Evolutionary conservation across 1,140 invertebrate genomes (phyloP).

Genomic region (Drosophila nigromelanica): DNA sequence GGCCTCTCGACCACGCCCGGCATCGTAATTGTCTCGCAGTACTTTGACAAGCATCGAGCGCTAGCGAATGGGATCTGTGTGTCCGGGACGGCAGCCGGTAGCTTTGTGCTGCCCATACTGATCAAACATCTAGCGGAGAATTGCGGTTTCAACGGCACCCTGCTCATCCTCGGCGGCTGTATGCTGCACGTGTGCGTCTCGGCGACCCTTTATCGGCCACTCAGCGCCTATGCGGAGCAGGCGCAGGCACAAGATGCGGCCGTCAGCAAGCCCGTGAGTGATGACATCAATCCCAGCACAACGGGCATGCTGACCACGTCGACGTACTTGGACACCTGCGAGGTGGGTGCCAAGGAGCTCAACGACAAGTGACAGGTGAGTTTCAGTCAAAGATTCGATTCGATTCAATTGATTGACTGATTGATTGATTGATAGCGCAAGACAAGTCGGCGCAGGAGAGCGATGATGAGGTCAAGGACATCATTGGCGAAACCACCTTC

Average conservation of each 20-base stretch:
- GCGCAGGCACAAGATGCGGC: slow-evolving; percentile 46
- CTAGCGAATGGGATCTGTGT: slow-evolving; percentile 91
- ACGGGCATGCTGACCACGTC: slow-evolving; percentile 78
- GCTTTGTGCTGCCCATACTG: slow-evolving; percentile 90
- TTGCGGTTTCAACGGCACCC: slow-evolving; percentile 89
- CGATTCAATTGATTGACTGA: neutral
- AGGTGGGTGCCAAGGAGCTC: slow-evolving; percentile 56
- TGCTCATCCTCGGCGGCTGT: slow-evolving; percentile 90
- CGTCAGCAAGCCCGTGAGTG: slow-evolving; percentile 52
- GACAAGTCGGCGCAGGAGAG: slow-evolving; percentile 84
- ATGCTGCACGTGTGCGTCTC: slow-evolving; percentile 91
- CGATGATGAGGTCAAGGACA: slow-evolving; percentile 86
- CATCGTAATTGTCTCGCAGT: slow-evolving; percentile 91
- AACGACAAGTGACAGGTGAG: slow-evolving; percentile 74
- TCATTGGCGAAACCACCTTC: slow-evolving; percentile 85
- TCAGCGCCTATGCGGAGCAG: slow-evolving; percentile 79
- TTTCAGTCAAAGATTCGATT: neutral
- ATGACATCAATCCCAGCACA: slow-evolving; percentile 74
- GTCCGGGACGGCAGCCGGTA: slow-evolving; percentile 91
- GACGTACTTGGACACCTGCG: slow-evolving; percentile 77
- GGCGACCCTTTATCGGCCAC: slow-evolving; percentile 88
- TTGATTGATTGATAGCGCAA: slow-evolving; percentile 32
- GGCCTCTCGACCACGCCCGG: slow-evolving; percentile 91
- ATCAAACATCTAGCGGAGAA: slow-evolving; percentile 88
- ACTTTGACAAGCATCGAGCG: slow-evolving; percentile 91